Percentiles rank a stretch among this genome's conserved stretches.
phyloP scores from a whole-genome alignment of 2,797 vertebrate genomes.

The Pseudotriccus pelzelni region DNA sequence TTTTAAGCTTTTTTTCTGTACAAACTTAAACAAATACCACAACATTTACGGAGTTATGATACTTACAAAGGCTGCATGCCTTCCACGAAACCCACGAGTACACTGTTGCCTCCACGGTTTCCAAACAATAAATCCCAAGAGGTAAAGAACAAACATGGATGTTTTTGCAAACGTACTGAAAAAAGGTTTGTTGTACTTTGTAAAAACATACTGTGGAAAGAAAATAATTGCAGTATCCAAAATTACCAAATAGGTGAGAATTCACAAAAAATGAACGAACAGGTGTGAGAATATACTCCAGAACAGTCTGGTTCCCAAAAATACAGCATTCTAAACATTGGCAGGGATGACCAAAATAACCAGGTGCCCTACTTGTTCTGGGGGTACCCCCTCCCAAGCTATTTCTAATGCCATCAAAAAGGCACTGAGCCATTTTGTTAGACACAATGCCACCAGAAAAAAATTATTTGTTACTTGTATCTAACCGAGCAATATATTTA shows the following conservation, averaged over 20 bases:
- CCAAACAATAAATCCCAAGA: conserved; percentile 96
- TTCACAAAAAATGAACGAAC: background rate
- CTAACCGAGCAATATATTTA: background rate
- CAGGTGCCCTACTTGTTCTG: background rate
- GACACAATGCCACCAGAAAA: background rate
- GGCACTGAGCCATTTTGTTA: background rate
- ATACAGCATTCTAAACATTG: background rate
- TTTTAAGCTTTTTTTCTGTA: background rate
- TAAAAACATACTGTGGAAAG: conserved; percentile 90
- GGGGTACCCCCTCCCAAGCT: background rate
- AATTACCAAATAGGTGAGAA: conserved; percentile 5
- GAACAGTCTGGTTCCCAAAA: background rate
- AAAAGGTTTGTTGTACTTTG: conserved; percentile 96
- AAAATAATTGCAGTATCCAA: conserved; percentile 29
- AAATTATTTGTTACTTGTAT: background rate
- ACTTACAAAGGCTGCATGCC: conserved; percentile 88
- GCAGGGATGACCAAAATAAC: background rate
- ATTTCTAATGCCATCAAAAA: background rate
- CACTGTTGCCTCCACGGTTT: conserved; percentile 96
- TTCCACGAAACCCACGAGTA: conserved; percentile 83
- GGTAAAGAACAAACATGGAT: conserved; percentile 95
- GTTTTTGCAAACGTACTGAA: conserved; percentile 98
- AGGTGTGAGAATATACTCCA: background rate
- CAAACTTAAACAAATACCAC: background rate
- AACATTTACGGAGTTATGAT: background rate